Evolutionary conservation across 64 coral and sea anemone genomes (phyloP).

Genomic region (Stichodactyla helianthus): DNA sequence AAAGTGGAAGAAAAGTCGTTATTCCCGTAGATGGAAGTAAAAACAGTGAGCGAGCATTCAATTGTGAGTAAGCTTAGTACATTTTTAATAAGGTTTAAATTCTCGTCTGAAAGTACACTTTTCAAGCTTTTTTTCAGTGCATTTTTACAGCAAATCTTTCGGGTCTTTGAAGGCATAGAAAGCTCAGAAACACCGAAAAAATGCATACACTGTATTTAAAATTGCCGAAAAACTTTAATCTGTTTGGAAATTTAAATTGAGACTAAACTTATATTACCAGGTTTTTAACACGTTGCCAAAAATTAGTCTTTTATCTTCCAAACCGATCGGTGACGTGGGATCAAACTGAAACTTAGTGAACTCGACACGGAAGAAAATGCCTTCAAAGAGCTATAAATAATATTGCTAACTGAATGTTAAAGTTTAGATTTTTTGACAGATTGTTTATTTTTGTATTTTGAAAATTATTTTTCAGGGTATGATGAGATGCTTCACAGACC

Average conservation of each 20-base stretch:
- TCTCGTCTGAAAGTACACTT: not conserved
- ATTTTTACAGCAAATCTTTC: not conserved
- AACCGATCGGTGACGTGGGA: not conserved
- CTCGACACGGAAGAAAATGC: not conserved
- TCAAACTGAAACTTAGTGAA: not conserved
- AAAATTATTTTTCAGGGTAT: conserved; percentile 49
- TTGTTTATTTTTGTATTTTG: not conserved
- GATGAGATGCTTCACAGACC: conserved; percentile 25
- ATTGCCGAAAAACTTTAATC: not conserved
- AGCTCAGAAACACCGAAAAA: not conserved
- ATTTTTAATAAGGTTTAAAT: not conserved
- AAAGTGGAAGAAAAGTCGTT: conserved; percentile 41
- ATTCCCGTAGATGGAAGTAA: conserved; percentile 69
- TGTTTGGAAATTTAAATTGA: not conserved
- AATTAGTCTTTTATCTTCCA: not conserved
- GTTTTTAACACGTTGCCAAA: not conserved
- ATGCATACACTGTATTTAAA: not conserved
- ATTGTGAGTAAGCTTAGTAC: conserved; percentile 54
- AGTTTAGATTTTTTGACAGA: not conserved
- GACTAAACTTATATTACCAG: too few relatives aligned
- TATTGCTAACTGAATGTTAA: not conserved
- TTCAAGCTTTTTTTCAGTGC: not conserved
- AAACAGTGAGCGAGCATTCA: conserved; percentile 68
- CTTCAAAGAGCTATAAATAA: not conserved
- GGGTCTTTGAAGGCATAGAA: not conserved